Conservation (phyloP, 2,888 invertebrate species). For the Drosophila stalkeri region DNA sequence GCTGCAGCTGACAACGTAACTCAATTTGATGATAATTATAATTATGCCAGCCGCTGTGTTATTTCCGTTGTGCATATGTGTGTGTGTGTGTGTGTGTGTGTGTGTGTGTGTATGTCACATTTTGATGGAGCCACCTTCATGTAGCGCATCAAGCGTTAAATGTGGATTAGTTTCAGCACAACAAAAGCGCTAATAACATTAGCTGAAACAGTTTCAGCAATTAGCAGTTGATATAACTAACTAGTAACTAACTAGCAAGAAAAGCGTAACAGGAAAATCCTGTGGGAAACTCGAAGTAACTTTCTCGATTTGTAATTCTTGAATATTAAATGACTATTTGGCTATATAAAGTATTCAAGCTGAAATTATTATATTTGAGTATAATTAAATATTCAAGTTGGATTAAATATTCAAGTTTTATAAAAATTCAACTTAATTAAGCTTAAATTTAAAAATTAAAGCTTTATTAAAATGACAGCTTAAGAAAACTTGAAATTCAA, state of each 20-base stretch:
- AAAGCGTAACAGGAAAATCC: neutral
- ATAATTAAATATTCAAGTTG: too few species aligned
- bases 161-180: conserved; percentile 46
- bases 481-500: too few species aligned
- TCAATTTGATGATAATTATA: conserved; percentile 76
- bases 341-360: too few species aligned
- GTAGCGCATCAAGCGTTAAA: conserved; percentile 52
- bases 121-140: conserved; percentile 43
- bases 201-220: conserved; percentile 36
- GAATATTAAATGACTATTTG: neutral
- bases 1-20: conserved; percentile 67
- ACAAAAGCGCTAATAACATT: conserved; percentile 52
- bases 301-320: neutral
- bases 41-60: conserved; percentile 67
- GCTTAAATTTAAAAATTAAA: too few species aligned
- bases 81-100: conserved; percentile 20
- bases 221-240: neutral
- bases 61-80: conserved; percentile 25
- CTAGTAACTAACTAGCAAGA: too few species aligned
- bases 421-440: too few species aligned
- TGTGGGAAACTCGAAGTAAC: neutral
- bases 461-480: too few species aligned
- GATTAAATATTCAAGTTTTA: too few species aligned
- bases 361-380: too few species aligned
- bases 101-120: conserved; percentile 23